A percentile compares a stretch with the other conserved stretches of the same genome.
Evolutionary conservation across 2,797 vertebrate genomes (phyloP).

Genomic region (Eleutherodactylus coqui): DNA sequence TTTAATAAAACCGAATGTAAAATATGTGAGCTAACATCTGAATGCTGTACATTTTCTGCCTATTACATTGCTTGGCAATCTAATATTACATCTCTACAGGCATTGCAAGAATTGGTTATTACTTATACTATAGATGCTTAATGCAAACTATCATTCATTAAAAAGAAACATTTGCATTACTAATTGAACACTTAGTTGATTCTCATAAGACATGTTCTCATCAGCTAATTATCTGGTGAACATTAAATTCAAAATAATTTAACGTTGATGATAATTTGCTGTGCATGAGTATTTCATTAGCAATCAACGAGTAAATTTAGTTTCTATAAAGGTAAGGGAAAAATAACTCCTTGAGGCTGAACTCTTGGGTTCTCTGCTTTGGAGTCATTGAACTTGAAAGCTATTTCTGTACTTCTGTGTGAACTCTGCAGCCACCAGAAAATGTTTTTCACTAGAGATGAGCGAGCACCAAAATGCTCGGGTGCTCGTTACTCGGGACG

Average conservation of each 20-base stretch:
- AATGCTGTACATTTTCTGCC: not conserved
- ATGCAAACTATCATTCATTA: conserved; percentile 3
- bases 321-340: conserved; percentile 3
- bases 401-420: not conserved
- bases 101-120: not conserved
- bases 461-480: no score
- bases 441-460: not conserved
- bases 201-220: conserved; percentile 30
- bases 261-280: conserved; percentile 32
- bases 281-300: conserved; percentile 27
- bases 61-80: not conserved
- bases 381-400: not conserved
- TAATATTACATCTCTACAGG: not conserved
- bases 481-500: no score
- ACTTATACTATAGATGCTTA: conserved; percentile 7
- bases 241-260: conserved; percentile 27
- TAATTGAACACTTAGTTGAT: conserved; percentile 27
- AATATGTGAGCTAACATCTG: not conserved
- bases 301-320: conserved; percentile 25
- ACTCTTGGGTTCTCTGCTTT: not conserved
- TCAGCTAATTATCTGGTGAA: conserved; percentile 20
- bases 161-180: conserved; percentile 39
- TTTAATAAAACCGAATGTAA: not conserved
- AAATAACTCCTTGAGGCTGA: not conserved
- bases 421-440: not conserved